These are phyloP conservation scores for Zaprionus bogoriensis DNA, from an alignment of 2,888 invertebrate species.

Conservation along the genomic window DNA sequence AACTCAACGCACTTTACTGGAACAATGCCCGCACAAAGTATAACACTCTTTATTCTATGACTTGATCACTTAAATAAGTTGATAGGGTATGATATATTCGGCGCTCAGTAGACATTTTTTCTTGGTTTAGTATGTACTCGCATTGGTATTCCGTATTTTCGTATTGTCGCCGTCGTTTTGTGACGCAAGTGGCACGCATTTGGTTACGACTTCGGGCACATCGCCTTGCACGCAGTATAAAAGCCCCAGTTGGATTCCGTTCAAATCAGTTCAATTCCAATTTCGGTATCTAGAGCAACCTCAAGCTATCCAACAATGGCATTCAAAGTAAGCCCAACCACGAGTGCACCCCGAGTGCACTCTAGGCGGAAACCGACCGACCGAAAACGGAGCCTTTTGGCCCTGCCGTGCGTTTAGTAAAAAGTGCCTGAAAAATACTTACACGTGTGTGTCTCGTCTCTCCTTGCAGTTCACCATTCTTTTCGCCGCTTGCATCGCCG, in stretches of 20 bases:
- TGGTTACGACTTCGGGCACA: constrained; percentile 51
- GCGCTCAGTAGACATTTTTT: too few relatives aligned
- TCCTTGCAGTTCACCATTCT: constrained; percentile 75
- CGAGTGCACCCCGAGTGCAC: too few relatives aligned
- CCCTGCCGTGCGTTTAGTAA: constrained; percentile 19
- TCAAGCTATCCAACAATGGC: constrained; percentile 70
- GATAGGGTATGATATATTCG: too few relatives aligned
- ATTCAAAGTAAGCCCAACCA: constrained; percentile 80
- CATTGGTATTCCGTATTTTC: constrained; percentile 37
- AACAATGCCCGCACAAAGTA: too few relatives aligned
- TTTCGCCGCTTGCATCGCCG: constrained; percentile 78
- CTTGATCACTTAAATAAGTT: too few relatives aligned
- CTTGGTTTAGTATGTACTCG: constrained; percentile 7
- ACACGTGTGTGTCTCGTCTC: constrained; percentile 11
- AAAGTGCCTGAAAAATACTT: constrained; percentile 10
- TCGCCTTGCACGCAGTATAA: constrained; percentile 68
- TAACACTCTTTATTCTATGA: too few relatives aligned
- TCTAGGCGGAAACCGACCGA: too few relatives aligned
- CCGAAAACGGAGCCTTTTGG: neutral
- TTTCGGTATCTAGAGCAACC: constrained; percentile 81
- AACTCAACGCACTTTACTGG: too few relatives aligned
- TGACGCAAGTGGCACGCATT: constrained; percentile 64
- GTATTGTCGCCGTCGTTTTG: constrained; percentile 55
- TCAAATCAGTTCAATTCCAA: constrained; percentile 80
- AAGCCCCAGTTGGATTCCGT: constrained; percentile 69